phyloP scores from a whole-genome alignment of 2,797 vertebrate genomes.

The Manis javanica region DNA sequence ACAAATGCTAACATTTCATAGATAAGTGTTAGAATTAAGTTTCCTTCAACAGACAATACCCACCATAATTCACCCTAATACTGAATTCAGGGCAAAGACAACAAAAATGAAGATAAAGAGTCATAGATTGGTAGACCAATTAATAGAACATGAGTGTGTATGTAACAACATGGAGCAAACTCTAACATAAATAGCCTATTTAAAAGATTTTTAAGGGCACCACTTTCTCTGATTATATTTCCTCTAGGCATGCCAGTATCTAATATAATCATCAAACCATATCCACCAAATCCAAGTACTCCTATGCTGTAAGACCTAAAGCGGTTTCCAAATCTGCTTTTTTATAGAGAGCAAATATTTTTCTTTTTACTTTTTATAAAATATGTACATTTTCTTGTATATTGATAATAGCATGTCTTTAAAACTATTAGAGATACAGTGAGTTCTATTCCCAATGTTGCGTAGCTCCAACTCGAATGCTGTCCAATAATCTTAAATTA shows the following conservation, averaged over 20 bases:
- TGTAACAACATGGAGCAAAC: neutral
- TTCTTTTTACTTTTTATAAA: neutral
- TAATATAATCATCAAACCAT: neutral
- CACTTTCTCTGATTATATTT: neutral
- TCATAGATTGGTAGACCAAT: neutral
- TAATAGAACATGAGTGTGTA: neutral
- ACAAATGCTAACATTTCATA: neutral
- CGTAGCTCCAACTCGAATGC: neutral
- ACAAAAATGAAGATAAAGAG: neutral
- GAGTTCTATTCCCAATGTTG: neutral
- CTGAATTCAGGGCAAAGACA: neutral
- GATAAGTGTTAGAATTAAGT: neutral
- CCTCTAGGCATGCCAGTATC: neutral
- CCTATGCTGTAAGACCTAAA: neutral
- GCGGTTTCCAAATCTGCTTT: neutral
- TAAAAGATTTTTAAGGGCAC: neutral
- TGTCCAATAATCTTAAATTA: neutral
- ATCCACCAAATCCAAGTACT: neutral
- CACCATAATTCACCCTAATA: neutral
- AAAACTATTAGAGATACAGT: neutral
- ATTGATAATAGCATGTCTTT: neutral
- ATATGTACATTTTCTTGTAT: neutral
- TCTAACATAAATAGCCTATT: neutral
- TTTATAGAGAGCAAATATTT: neutral
- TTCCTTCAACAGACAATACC: slow-evolving; percentile 14